These are phyloP conservation scores for Pangasianodon hypophthalmus DNA, from an alignment of 2,113 vertebrate species.

Conservation along the genomic window DNA sequence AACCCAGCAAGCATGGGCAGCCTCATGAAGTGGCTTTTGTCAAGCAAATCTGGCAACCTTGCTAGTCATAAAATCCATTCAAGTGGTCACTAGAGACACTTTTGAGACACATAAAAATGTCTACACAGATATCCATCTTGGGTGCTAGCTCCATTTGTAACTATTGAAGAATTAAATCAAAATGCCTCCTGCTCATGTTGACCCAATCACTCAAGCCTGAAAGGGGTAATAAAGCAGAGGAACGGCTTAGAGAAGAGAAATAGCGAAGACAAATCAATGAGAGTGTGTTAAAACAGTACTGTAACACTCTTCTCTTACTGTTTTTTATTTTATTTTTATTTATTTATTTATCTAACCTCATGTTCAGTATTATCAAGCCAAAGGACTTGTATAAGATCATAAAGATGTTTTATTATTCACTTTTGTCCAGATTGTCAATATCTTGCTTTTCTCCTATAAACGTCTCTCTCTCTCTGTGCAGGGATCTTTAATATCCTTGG, in stretches of 20 bases:
- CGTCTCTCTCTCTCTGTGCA: conserved; percentile 50
- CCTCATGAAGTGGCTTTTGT: neutral
- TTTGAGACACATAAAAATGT: neutral
- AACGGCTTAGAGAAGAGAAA: no score
- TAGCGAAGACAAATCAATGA: neutral
- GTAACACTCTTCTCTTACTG: neutral
- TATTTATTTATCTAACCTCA: neutral
- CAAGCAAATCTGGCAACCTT: neutral
- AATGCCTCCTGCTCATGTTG: neutral
- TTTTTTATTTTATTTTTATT: neutral
- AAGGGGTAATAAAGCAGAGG: neutral
- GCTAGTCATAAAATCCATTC: neutral
- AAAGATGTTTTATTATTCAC: neutral
- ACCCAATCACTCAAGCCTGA: neutral
- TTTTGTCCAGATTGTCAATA: neutral
- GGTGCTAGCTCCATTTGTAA: neutral
- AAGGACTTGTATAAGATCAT: neutral
- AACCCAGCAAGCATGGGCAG: neutral
- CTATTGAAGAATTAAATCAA: neutral
- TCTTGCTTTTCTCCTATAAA: neutral
- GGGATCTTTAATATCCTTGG: conserved; percentile 85
- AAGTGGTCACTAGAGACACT: neutral
- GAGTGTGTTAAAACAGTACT: neutral
- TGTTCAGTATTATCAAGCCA: neutral
- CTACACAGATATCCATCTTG: neutral